Conservation (phyloP, 1,140 invertebrate genomes). For the Heliconius himera region DNA sequence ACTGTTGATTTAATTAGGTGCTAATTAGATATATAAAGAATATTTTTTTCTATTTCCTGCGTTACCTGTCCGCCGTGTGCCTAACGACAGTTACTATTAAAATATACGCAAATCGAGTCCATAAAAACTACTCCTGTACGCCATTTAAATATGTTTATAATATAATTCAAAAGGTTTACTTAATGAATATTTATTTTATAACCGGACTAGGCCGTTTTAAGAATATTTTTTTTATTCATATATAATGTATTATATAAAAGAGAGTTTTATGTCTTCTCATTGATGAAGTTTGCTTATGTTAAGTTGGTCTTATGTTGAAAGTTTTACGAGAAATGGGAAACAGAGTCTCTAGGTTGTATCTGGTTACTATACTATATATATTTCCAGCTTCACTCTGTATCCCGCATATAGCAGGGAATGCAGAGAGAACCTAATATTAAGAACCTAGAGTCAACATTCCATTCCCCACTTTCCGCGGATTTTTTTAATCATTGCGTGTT, state of each 20-base stretch:
- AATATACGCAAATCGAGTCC: not conserved
- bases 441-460: too few relatives aligned
- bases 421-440: not conserved
- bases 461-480: too few relatives aligned
- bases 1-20: constrained; percentile 2
- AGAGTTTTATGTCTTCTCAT: not conserved
- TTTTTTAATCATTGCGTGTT: too few relatives aligned
- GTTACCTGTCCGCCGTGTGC: not conserved
- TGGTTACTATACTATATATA: too few relatives aligned
- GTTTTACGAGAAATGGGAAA: too few relatives aligned
- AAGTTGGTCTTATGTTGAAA: too few relatives aligned
- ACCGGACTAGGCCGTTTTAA: not conserved
- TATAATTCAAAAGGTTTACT: not conserved
- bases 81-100: not conserved
- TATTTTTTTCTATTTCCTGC: not conserved
- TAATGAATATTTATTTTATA: constrained; percentile 8
- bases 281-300: too few relatives aligned
- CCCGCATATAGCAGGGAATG: not conserved
- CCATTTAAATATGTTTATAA: not conserved
- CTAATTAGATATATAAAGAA: not conserved
- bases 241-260: not conserved
- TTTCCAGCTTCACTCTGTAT: too few relatives aligned
- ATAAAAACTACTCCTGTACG: not conserved
- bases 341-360: too few relatives aligned
- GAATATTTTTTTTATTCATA: not conserved